These are phyloP conservation scores for Fulmarus glacialis DNA, from an alignment of 2,113 vertebrate genomes.

Conservation along the genomic window DNA sequence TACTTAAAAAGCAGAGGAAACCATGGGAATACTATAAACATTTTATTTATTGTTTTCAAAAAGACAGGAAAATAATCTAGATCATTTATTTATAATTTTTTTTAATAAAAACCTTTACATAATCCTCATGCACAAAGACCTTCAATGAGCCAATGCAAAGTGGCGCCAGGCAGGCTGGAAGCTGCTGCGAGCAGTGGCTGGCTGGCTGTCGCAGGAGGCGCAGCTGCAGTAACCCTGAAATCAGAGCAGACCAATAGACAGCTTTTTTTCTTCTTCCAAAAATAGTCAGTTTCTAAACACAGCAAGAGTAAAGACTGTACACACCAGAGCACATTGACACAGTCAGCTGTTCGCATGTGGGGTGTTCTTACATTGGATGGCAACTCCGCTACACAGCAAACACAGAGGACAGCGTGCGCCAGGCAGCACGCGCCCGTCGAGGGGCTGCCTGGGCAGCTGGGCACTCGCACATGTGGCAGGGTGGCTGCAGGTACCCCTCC, in stretches of 20 bases:
- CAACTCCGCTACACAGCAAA: background rate
- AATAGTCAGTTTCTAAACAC: background rate
- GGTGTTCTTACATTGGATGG: background rate
- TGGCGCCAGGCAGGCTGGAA: background rate
- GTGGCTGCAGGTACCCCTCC: rapidly evolving
- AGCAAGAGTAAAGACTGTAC: background rate
- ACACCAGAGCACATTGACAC: background rate
- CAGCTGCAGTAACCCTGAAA: background rate
- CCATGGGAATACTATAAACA: constrained; percentile 72
- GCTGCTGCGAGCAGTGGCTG: background rate
- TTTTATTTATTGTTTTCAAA: constrained; percentile 77
- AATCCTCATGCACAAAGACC: constrained; percentile 72
- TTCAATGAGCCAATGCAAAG: background rate
- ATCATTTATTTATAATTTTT: constrained; percentile 75
- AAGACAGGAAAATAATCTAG: constrained; percentile 83
- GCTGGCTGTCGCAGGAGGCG: background rate
- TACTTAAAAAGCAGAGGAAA: background rate
- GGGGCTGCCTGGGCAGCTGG: background rate
- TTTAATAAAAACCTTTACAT: constrained; percentile 81
- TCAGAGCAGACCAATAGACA: background rate
- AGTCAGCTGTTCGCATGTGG: background rate
- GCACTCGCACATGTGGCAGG: background rate
- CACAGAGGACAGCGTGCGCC: rapidly evolving
- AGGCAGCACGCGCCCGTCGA: background rate
- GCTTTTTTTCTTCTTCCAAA: background rate